Evolutionary conservation across 2,888 invertebrate species (phyloP), one percentile per base, ranked within the genome.

Genomic region (Drosophila atroscutellata): DNA sequence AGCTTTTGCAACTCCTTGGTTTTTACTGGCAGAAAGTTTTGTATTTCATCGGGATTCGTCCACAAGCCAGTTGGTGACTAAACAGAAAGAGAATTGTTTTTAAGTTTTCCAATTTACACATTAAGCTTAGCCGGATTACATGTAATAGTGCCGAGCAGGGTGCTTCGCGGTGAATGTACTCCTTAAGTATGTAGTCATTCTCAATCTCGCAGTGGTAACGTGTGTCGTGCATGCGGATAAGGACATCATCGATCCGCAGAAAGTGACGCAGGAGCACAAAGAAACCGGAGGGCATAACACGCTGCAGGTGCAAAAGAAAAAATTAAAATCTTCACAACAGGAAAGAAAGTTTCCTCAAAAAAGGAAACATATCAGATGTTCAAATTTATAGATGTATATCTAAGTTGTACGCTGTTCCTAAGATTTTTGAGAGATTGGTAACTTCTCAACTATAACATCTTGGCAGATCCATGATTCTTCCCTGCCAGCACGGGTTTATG

Each of bases 261-360:
- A 99, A 99, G 92, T 97, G 98, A 81, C 99, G 95, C 68, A 98
- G 93, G 9, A 99, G 94, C 56, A 99, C 95, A 92, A 98, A 99
- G 94, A 98, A 98, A 77, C 97, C 97, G 47, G 96, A 95, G 0
- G 98, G 98, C 99, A 99, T 99, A 2, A 98, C 98, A 91, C 99
- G 95, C 98, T 98, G 94, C 67, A 94, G n/a, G 18, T 52, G 1
- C 9, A 36, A n/a, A 28, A 13, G 5, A 2, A 11, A 2, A 9
- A 4, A 15, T 15, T 3, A 9, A 32, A 20, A 47, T 30, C 6
- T 30, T 30, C 9, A 3, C 30, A 30, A 2, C 30, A 9, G 30
- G 30, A 30, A 9, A 30, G 30, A 30, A 30, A 30, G 30, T 30
- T 30, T 30, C 30, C 8, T 30, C 8, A 30, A 28, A 28, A 28